These are phyloP conservation scores for Chrysaora quinquecirrha DNA, from an alignment of 30 jellyfish, hydroid and myxozoan species.

Conservation along the genomic window DNA sequence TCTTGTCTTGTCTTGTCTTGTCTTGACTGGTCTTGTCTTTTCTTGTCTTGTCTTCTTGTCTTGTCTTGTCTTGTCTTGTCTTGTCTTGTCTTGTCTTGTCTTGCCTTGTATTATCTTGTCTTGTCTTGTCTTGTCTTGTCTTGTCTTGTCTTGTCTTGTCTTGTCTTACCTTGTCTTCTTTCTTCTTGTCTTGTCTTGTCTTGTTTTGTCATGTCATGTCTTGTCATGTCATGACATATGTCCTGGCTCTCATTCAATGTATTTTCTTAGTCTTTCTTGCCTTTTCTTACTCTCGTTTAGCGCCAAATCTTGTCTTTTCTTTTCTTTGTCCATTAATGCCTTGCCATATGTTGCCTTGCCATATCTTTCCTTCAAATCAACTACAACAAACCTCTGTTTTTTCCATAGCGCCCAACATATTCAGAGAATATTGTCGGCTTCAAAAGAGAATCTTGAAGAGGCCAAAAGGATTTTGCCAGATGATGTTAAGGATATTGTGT, in stretches of 20 bases:
- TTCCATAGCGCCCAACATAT: constrained; percentile 72
- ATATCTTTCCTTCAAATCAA: too few species aligned
- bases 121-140: not conserved
- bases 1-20: not conserved
- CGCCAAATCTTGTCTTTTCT: too few species aligned
- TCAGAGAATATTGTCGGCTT: constrained; percentile 57
- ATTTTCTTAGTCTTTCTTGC: too few species aligned
- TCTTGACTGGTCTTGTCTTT: not conserved
- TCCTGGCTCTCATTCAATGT: too few species aligned
- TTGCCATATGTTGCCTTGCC: too few species aligned
- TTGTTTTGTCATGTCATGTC: not conserved
- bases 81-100: not conserved
- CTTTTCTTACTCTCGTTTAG: too few species aligned
- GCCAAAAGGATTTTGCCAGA: constrained; percentile 73
- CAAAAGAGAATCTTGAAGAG: constrained; percentile 74
- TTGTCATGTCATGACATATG: not conserved
- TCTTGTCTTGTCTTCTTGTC: not conserved
- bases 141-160: not conserved
- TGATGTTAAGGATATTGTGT: constrained; percentile 69
- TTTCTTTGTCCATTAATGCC: too few species aligned
- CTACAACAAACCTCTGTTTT: too few species aligned
- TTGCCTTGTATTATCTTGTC: too few species aligned
- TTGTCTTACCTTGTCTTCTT: not conserved
- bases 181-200: not conserved
- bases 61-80: constrained; percentile 3